Evolutionary conservation across 2,888 invertebrate genomes (phyloP), one percentile per base, ranked within the genome.

Genomic region (Drosophila macrospina): DNA sequence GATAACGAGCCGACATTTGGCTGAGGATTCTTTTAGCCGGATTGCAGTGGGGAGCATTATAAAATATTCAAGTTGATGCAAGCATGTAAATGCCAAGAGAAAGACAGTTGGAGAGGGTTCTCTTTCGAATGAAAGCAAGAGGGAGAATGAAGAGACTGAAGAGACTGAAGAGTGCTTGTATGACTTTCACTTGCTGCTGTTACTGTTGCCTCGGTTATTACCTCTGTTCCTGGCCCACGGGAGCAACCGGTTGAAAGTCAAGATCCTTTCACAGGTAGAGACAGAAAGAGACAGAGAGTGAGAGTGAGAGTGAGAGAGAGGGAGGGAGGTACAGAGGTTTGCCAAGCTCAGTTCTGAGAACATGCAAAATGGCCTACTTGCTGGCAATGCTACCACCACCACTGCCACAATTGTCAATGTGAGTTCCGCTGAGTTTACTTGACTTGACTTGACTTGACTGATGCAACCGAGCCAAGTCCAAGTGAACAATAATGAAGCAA

Each of bases 51-150:
- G 50, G 37, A 32, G 48, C 57, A 47, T 66, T 78, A 83, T 86
- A 67, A 86, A 83, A 88, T 84, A 83, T 86, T 80, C 88, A 88
- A 74, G 81, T 57, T 80, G 86, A 88, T 88, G 81, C 83, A 84
- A 78, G 87, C 88, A 86, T 83, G 85, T 88, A 88, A 88, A 83
- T 88, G 88, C 62, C 86, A 70, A 20, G 32, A 37, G n/a, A 36
- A 15, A 28, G 34, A 34, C 10, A 36, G 20, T 2, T 11, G 13
- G 13, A 15, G 4, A 16, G 11, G 28, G 28, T n/a, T n/a, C n/a
- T n/a, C n/a, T n/a, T n/a, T n/a, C n/a, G 39, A 26, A 28, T 16
- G n/a, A 26, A 8, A 28, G 28, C 8, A 7, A 20, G 8, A 42
- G 20, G 10, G 4, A 15, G n/a, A 26, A 10, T 24, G 15, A 36